These are phyloP conservation scores for Erynnis tages DNA, from an alignment of 2,888 invertebrate genomes.

Conservation along the genomic window DNA sequence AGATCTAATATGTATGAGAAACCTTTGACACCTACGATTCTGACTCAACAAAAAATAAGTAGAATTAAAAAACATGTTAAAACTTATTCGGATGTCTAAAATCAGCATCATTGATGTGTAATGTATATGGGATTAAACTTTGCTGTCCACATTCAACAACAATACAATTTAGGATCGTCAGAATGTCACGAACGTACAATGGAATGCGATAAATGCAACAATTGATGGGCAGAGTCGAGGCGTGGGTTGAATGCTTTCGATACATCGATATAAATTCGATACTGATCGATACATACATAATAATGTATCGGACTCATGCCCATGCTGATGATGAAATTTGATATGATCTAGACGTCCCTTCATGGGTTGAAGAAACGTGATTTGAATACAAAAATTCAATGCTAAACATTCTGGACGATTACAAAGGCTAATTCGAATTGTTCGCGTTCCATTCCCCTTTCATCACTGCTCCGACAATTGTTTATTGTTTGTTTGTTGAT, in stretches of 20 bases:
- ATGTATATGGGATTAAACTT: too few species aligned
- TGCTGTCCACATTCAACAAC: constrained; percentile 29
- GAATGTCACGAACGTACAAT: constrained; percentile 65
- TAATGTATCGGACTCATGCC: constrained; percentile 17
- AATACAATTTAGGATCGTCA: constrained; percentile 40
- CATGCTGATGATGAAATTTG: constrained; percentile 23
- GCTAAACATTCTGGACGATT: not conserved
- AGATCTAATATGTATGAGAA: too few species aligned
- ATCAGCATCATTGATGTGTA: too few species aligned
- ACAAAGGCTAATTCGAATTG: not conserved
- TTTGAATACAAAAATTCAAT: constrained; percentile 28
- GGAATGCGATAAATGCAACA: constrained; percentile 63
- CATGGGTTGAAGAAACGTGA: constrained; percentile 27
- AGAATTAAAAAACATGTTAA: too few species aligned
- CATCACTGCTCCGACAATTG: not conserved
- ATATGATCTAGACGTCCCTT: constrained; percentile 27
- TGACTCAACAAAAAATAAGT: too few species aligned
- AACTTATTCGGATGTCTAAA: too few species aligned
- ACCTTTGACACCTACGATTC: too few species aligned
- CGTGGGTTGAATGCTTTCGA: constrained; percentile 50
- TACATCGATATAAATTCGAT: too few species aligned
- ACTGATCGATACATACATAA: too few species aligned
- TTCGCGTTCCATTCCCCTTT: constrained; percentile 2
- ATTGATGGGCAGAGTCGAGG: constrained; percentile 49
- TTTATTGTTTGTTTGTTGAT: constrained; percentile 1